Evolutionary conservation across 2,888 invertebrate genomes (phyloP).

Genomic region (Eupithecia insigniata): DNA sequence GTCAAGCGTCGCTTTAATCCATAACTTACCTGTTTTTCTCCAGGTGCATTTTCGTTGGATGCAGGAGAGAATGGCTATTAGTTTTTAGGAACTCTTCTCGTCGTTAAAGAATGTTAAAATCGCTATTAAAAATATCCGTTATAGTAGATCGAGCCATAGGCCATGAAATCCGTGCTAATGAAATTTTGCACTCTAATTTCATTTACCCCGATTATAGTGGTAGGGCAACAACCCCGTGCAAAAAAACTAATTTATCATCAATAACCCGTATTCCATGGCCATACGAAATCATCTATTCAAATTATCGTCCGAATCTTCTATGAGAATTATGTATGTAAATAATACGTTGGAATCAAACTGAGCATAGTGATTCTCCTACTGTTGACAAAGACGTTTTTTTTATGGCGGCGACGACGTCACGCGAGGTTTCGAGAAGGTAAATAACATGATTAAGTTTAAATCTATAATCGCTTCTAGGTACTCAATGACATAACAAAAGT

Average conservation of each 20-base stretch:
- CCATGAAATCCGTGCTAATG: no score
- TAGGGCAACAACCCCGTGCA: no score
- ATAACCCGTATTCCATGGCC: not conserved
- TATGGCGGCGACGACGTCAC: not conserved
- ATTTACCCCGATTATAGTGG: no score
- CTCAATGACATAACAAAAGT: not conserved
- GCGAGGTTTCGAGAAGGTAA: not conserved
- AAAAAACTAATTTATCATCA: not conserved
- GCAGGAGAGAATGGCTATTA: no score
- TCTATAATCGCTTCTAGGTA: not conserved
- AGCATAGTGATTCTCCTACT: not conserved
- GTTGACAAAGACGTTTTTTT: not conserved
- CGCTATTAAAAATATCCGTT: no score
- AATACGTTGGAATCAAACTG: not conserved
- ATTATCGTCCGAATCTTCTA: not conserved
- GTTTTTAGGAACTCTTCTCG: no score
- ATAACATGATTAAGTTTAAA: not conserved
- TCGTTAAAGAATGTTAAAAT: no score
- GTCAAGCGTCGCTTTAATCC: no score
- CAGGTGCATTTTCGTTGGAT: no score
- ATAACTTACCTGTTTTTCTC: no score
- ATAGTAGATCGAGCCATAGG: no score
- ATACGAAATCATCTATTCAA: not conserved
- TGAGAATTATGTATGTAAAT: not conserved
- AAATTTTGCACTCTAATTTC: no score